phyloP scores from a whole-genome alignment of 2,797 vertebrate genomes.

The Pempheris klunzingeri region DNA sequence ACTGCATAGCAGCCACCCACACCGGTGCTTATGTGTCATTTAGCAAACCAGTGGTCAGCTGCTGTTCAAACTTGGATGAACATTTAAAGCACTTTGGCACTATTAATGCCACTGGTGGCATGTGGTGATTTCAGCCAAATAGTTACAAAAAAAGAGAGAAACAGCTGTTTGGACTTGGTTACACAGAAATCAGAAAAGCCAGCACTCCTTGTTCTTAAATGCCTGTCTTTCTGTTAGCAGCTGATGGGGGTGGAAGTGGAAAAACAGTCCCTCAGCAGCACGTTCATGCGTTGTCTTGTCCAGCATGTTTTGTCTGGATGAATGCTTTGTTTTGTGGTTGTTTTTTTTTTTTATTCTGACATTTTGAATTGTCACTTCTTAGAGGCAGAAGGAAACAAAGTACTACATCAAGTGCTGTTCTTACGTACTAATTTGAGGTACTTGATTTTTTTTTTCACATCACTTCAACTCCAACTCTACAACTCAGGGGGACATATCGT shows the following conservation, averaged over 20 bases:
- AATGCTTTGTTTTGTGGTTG: neutral
- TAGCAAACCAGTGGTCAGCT: constrained; percentile 34
- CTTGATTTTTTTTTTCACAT: neutral
- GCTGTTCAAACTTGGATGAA: constrained; percentile 39
- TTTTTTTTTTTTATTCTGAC: constrained; percentile 17
- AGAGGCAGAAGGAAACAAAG: neutral
- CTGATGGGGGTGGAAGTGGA: neutral
- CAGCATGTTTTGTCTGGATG: constrained; percentile 9
- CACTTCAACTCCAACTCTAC: neutral
- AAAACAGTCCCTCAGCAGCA: constrained; percentile 9
- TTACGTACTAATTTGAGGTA: neutral
- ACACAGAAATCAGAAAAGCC: constrained; percentile 44
- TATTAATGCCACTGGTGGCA: neutral
- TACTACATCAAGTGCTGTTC: neutral
- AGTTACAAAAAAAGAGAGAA: constrained; percentile 9
- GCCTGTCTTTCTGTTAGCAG: constrained; percentile 23
- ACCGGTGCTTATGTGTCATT: constrained; percentile 49
- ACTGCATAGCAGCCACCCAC: constrained; percentile 43
- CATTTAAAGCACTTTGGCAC: constrained; percentile 20
- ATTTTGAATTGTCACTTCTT: neutral
- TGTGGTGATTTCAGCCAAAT: constrained; percentile 1
- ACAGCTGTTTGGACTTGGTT: constrained; percentile 23
- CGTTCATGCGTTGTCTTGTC: constrained; percentile 5
- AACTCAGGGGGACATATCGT: too few relatives aligned
- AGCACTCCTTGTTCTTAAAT: constrained; percentile 18